These are phyloP conservation scores for Azemiops feae DNA, from an alignment of 2,113 vertebrate genomes.

Conservation along the genomic window DNA sequence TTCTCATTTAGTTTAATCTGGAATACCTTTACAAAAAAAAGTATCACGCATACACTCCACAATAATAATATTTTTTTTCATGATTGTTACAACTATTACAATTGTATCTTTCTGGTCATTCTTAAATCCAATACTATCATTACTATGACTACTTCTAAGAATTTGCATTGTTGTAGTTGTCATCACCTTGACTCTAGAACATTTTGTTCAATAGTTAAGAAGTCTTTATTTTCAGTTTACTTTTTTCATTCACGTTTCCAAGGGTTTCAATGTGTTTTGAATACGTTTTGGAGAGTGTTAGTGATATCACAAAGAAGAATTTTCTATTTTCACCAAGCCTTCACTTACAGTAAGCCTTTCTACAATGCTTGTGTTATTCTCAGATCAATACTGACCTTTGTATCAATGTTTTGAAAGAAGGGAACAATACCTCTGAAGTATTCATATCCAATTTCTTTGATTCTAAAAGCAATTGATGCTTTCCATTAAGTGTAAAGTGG, in stretches of 20 bases:
- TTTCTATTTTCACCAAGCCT: background rate
- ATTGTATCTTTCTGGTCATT: background rate
- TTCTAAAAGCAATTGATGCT: background rate
- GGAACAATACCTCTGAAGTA: background rate
- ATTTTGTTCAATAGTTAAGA: background rate
- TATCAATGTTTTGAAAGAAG: constrained; percentile 24
- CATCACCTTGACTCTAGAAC: background rate
- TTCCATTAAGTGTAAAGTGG: background rate
- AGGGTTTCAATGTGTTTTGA: constrained; percentile 20
- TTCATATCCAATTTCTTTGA: background rate
- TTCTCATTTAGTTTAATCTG: background rate
- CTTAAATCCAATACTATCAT: background rate
- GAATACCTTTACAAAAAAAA: background rate
- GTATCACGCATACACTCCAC: no score
- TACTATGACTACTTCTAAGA: background rate
- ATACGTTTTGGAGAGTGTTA: constrained; percentile 31
- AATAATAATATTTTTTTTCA: background rate
- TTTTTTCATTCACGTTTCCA: constrained; percentile 7
- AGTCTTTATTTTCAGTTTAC: background rate
- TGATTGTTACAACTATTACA: background rate
- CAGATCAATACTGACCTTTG: background rate
- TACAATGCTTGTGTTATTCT: background rate
- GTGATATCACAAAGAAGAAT: background rate
- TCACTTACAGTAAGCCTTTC: background rate
- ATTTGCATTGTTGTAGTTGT: background rate